A percentile compares a stretch with the other conserved stretches of the same genome.
phyloP scores from a whole-genome alignment of 2,113 vertebrate species.

The Semnornis frantzii region DNA sequence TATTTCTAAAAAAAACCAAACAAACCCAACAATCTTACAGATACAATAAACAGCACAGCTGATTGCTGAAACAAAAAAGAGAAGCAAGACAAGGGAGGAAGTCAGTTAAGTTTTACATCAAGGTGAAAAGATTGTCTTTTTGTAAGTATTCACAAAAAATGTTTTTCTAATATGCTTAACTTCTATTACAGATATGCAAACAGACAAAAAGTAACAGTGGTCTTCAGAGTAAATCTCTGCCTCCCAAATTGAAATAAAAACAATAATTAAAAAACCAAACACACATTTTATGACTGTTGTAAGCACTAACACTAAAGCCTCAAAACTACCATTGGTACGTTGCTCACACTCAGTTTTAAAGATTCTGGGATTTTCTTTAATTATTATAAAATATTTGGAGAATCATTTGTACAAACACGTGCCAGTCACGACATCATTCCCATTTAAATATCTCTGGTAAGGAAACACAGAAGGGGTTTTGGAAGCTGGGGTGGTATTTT shows the following conservation, averaged over 20 bases:
- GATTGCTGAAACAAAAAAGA: background rate
- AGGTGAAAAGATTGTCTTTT: background rate
- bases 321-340: background rate
- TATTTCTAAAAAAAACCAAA: background rate
- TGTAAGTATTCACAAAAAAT: background rate
- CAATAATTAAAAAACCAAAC: background rate
- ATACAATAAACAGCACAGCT: background rate
- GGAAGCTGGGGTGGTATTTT: background rate
- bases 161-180: background rate
- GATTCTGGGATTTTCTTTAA: background rate
- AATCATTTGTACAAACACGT: background rate
- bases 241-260: background rate
- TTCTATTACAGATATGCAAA: background rate
- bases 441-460: background rate
- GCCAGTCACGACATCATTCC: background rate
- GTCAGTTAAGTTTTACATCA: background rate
- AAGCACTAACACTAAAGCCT: background rate
- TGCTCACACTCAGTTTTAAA: background rate
- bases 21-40: background rate
- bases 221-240: background rate
- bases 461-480: background rate
- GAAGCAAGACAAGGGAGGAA: background rate
- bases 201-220: background rate
- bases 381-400: background rate
- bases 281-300: background rate